Conservation (phyloP, 2,888 invertebrate genomes). For the Steinernema carpocapsae region DNA sequence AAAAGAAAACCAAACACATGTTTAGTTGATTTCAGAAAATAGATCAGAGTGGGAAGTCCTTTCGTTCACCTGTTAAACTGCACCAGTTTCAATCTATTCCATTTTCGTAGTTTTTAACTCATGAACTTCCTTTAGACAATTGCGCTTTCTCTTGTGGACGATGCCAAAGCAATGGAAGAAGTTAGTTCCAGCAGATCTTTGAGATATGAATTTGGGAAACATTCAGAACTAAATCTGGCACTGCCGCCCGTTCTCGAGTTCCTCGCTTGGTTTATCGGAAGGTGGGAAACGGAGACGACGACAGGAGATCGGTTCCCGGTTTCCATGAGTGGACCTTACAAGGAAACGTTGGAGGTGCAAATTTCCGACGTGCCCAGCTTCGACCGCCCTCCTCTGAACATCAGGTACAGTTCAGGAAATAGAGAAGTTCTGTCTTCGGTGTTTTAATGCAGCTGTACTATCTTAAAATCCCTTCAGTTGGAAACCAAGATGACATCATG, state of each 20-base stretch:
- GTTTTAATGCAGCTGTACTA: no score
- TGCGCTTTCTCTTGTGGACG: slow-evolving; percentile 61
- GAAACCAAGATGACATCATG: slow-evolving; percentile 1
- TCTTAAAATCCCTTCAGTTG: neutral
- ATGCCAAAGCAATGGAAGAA: slow-evolving; percentile 53
- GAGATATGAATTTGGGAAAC: neutral
- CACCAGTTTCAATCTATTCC: no score
- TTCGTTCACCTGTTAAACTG: no score
- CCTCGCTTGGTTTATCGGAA: slow-evolving; percentile 64
- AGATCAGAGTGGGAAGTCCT: no score
- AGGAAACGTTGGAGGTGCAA: slow-evolving; percentile 58
- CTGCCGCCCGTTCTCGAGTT: slow-evolving; percentile 65
- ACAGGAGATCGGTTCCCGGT: slow-evolving; percentile 55
- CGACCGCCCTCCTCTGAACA: slow-evolving; percentile 66
- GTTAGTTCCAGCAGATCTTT: slow-evolving; percentile 37
- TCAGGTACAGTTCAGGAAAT: slow-evolving; percentile 53
- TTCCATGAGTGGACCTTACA: slow-evolving; percentile 56
- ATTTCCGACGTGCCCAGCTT: slow-evolving; percentile 62
- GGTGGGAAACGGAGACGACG: slow-evolving; percentile 57
- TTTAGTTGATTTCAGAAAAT: no score
- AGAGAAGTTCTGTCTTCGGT: no score
- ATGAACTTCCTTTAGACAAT: slow-evolving; percentile 49
- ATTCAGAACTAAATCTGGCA: slow-evolving; percentile 55
- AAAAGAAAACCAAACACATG: no score
- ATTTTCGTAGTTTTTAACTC: no score